phyloP scores from a whole-genome alignment of 2,888 invertebrate species.

The Diplazon laetatorius region DNA sequence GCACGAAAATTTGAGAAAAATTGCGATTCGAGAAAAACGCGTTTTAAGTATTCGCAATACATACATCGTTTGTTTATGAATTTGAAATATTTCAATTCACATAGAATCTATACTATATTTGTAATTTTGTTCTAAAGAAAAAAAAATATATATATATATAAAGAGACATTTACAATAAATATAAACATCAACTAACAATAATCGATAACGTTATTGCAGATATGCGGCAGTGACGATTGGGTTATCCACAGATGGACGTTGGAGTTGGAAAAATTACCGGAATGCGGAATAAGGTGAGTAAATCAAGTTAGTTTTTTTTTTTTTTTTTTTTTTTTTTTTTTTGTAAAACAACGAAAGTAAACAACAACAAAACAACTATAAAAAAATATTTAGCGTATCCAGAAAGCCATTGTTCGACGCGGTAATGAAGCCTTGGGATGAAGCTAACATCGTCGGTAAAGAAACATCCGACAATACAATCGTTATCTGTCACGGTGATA shows the following conservation, averaged over 20 bases:
- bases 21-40: too few species aligned
- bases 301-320: not conserved
- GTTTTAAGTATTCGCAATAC: too few species aligned
- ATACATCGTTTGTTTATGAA: too few species aligned
- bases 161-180: not conserved
- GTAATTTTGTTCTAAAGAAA: too few species aligned
- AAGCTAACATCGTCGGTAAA: conserved; percentile 72
- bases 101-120: too few species aligned
- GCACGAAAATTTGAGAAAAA: too few species aligned
- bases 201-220: conserved; percentile 66
- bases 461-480: conserved; percentile 74
- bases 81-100: too few species aligned
- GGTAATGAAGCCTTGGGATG: conserved; percentile 70
- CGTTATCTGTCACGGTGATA: conserved; percentile 81
- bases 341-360: not conserved
- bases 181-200: not conserved
- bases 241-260: conserved; percentile 77
- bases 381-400: conserved; percentile 8
- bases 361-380: not conserved
- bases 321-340: conserved; percentile 16
- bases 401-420: conserved; percentile 78
- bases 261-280: conserved; percentile 68
- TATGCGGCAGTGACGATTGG: conserved; percentile 76
- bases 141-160: not conserved
- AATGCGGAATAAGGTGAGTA: conserved; percentile 66